Evolutionary conservation across 2,888 invertebrate genomes (phyloP).

Genomic region (Gymnoscelis rufifasciata): DNA sequence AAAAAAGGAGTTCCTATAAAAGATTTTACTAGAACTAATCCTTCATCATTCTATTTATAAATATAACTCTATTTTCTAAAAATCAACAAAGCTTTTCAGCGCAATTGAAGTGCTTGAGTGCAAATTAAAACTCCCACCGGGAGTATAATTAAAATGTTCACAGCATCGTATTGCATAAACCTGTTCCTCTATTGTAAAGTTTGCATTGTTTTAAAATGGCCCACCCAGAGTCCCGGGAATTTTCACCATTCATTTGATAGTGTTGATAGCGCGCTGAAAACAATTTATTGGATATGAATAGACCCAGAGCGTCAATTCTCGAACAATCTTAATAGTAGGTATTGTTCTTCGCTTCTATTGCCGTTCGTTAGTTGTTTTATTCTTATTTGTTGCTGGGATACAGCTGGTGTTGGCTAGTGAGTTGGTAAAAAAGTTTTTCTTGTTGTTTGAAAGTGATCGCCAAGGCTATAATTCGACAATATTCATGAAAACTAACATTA

Average conservation of each 20-base stretch:
- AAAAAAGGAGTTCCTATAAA: too few relatives aligned
- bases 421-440: too few relatives aligned
- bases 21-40: too few relatives aligned
- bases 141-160: constrained; percentile 1
- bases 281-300: background rate
- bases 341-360: constrained; percentile 7
- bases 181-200: constrained; percentile 25
- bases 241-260: background rate
- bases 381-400: background rate
- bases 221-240: background rate
- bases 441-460: too few relatives aligned
- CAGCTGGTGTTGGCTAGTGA: background rate
- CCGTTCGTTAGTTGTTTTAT: constrained; percentile 14
- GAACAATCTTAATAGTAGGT: too few relatives aligned
- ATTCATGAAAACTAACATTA: too few relatives aligned
- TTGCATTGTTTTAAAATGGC: constrained; percentile 25
- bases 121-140: too few relatives aligned
- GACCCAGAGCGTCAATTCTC: background rate
- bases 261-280: background rate
- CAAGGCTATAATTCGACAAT: too few relatives aligned
- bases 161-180: constrained; percentile 34
- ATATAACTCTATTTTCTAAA: too few relatives aligned
- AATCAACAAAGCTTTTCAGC: too few relatives aligned
- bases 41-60: too few relatives aligned
- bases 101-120: too few relatives aligned